Base-by-base conservation (phyloP, 1,140 invertebrate species). In the Orussus abietinus region DNA sequence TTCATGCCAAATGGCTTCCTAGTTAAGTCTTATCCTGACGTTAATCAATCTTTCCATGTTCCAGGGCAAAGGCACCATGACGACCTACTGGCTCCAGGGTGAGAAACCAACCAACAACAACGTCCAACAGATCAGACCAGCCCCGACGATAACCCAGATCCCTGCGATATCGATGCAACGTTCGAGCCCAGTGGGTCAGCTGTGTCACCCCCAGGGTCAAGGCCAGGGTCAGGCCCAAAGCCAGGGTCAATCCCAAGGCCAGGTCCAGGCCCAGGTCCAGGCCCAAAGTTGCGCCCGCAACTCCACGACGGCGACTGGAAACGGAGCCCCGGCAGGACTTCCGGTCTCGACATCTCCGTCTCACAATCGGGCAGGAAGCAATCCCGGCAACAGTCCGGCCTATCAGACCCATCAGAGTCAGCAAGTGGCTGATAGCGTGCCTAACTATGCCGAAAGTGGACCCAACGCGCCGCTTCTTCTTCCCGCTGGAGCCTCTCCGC, bases 61-160 rank as follows among this genome's bases (percentile, higher is more conserved):
- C 35, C 62, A 90, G 85, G 90, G 90, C n/a, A 94, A 93, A 77
- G 90, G 90, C 25, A 80, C 80, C 63, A 83, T 92, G 78, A 83
- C 84, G 34, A 96, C 92, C 4, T 95, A 92, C 66, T 96, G 92
- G 92, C 72, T 96, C 15, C 78, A 82, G 29, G 90, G 90, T 6
- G 85, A 89, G 26, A 72, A 70, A 12, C 38, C 55, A 21, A 45
- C 25, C 3, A 54, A 49, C 17, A 55, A 51, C 4, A 57, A 50
- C 20, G 42, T 56, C 5, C 53, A 54, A 26, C 51, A 45, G 20
- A 42, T 20, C 11, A 51, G 26, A 14, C 22, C 35, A 2, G 26
- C 22, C 17, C 20, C 20, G 33, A 39, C 38, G 45, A 28, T 31
- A 34, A 47, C 12, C 15, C 43, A 42, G 38, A 45, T 42, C 20